A percentile compares a stretch with the other conserved stretches of the same genome.
These are phyloP conservation scores for Diglossa brunneiventris DNA, from an alignment of 2,113 vertebrate genomes.

Conservation along the genomic window DNA sequence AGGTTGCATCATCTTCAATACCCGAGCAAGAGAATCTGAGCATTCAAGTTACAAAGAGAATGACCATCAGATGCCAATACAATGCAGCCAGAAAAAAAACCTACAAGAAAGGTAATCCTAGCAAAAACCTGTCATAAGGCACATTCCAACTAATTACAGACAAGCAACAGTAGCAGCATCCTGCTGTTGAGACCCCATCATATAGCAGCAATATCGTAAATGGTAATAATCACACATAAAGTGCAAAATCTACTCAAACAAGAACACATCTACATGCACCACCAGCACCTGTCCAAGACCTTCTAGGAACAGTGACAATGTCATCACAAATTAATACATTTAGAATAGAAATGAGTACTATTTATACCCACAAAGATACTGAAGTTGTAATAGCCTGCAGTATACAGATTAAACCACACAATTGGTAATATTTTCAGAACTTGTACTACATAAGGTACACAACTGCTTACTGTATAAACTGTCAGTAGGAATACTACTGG, in stretches of 20 bases:
- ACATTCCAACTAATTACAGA: not conserved
- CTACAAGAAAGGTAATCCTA: not conserved
- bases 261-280: accelerated
- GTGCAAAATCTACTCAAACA: not conserved
- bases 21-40: not conserved
- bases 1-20: not conserved
- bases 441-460: not conserved
- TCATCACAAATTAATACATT: not conserved
- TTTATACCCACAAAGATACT: not conserved
- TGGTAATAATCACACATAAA: not conserved
- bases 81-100: not conserved
- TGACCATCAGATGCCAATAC: not conserved
- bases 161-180: not conserved
- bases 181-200: not conserved
- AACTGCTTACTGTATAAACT: not conserved
- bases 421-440: not conserved
- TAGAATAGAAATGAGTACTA: not conserved
- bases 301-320: not conserved
- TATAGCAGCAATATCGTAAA: not conserved
- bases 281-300: too few species aligned
- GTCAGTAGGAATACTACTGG: not conserved
- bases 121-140: not conserved
- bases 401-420: accelerated
- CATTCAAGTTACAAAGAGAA: not conserved
- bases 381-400: not conserved